Evolutionary conservation across 2,888 invertebrate species (phyloP).

Genomic region (Brenthis ino): DNA sequence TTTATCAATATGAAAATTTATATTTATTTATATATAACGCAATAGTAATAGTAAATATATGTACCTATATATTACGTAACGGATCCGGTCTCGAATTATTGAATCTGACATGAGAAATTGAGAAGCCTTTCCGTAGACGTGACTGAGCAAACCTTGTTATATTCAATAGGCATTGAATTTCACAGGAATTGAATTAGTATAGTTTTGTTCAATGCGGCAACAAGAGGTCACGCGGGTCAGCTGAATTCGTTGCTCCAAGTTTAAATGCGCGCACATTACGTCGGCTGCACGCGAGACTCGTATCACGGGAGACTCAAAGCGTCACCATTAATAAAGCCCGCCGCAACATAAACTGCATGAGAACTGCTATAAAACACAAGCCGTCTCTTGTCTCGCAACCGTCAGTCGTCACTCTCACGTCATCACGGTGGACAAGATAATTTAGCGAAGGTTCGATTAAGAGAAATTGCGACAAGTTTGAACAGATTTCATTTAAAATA

Average conservation of each 20-base stretch:
- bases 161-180: background rate
- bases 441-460: constrained; percentile 11
- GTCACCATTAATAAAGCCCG: constrained; percentile 20
- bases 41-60: too few relatives aligned
- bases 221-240: background rate
- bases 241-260: constrained; percentile 12
- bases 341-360: constrained; percentile 20
- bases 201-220: background rate
- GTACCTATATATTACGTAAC: too few relatives aligned
- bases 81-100: too few relatives aligned
- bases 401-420: constrained; percentile 4
- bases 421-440: constrained; percentile 17
- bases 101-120: too few relatives aligned
- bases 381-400: constrained; percentile 4
- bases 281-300: constrained; percentile 18
- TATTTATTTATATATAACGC: too few relatives aligned
- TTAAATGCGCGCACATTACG: constrained; percentile 19
- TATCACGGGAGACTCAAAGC: constrained; percentile 7
- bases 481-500: too few relatives aligned
- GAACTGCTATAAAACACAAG: constrained; percentile 22
- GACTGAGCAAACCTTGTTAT: background rate
- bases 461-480: too few relatives aligned
- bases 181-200: background rate
- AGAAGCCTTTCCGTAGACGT: too few relatives aligned
- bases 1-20: too few relatives aligned